Conservation (phyloP, 2,113 vertebrate genomes). For the Ginglymostoma cirratum region DNA sequence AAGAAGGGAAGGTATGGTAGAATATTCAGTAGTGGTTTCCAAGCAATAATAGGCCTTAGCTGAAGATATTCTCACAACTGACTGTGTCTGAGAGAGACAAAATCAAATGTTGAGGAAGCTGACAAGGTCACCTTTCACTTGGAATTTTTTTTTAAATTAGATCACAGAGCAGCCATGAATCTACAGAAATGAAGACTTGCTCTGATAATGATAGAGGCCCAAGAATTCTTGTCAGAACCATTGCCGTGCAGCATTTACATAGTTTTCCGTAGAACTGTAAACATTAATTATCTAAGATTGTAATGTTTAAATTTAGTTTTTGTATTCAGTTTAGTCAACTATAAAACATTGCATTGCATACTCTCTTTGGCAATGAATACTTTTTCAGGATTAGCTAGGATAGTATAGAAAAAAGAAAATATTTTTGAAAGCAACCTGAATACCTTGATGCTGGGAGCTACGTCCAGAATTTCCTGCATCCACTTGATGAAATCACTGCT, state of each 20-base stretch:
- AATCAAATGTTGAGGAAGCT: conserved; percentile 37
- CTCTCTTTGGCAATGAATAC: not conserved
- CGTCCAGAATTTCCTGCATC: not conserved
- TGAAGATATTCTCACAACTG: not conserved
- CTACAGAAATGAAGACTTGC: not conserved
- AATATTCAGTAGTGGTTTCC: not conserved
- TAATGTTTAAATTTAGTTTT: not conserved
- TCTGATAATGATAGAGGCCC: conserved; percentile 1
- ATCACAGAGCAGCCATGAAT: conserved; percentile 21
- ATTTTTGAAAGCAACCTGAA: not conserved
- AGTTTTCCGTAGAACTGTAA: not conserved
- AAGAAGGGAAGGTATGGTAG: not conserved
- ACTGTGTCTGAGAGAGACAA: not conserved
- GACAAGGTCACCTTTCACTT: conserved; percentile 30
- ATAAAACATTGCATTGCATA: not conserved
- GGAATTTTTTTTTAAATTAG: conserved; percentile 29
- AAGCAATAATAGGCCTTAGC: conserved; percentile 16
- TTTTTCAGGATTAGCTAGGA: not conserved
- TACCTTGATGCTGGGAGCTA: not conserved
- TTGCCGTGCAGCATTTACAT: not conserved
- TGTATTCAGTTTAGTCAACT: not conserved
- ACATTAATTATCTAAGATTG: conserved; percentile 7
- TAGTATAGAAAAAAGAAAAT: not conserved
- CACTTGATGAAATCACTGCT: not conserved
- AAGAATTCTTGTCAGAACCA: conserved; percentile 20